Conservation (phyloP, 2,888 invertebrate genomes). For the Troides helena region DNA sequence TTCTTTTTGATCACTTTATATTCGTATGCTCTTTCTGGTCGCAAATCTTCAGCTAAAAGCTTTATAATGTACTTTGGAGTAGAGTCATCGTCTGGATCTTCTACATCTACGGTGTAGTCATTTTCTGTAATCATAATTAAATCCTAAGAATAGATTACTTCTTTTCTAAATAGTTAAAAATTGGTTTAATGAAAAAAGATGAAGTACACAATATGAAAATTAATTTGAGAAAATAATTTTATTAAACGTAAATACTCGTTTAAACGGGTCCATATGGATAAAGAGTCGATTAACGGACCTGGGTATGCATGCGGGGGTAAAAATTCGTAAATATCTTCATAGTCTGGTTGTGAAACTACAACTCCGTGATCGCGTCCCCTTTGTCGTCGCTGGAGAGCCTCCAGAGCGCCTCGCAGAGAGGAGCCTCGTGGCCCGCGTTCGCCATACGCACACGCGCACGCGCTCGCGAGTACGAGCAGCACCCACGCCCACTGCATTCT, state of each 20-base stretch:
- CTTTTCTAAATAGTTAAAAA: background rate
- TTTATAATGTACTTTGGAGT: conserved; percentile 63
- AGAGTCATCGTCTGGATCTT: conserved; percentile 56
- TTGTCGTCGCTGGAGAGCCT: conserved; percentile 76
- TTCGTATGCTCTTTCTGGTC: conserved; percentile 76
- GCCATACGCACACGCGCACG: conserved; percentile 44
- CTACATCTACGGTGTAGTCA: conserved; percentile 62
- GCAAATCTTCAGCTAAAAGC: conserved; percentile 63
- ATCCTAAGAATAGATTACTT: background rate
- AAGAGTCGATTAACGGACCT: conserved; percentile 43
- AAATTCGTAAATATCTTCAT: conserved; percentile 66
- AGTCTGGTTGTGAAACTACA: conserved; percentile 54
- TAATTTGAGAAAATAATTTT: background rate
- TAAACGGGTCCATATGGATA: too few species aligned
- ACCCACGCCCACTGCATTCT: conserved; percentile 55
- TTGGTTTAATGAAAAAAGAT: background rate
- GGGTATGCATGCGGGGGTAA: conserved; percentile 65
- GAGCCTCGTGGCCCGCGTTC: conserved; percentile 61
- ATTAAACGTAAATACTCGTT: background rate
- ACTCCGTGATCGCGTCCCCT: conserved; percentile 61
- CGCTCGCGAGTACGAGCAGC: conserved; percentile 45
- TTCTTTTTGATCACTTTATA: conserved; percentile 79
- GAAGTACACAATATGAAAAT: background rate
- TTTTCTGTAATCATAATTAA: conserved; percentile 51
- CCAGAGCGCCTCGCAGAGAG: conserved; percentile 75